These are phyloP conservation scores for Luperina nickerlii DNA, from an alignment of 2,888 invertebrate genomes.

Conservation along the genomic window DNA sequence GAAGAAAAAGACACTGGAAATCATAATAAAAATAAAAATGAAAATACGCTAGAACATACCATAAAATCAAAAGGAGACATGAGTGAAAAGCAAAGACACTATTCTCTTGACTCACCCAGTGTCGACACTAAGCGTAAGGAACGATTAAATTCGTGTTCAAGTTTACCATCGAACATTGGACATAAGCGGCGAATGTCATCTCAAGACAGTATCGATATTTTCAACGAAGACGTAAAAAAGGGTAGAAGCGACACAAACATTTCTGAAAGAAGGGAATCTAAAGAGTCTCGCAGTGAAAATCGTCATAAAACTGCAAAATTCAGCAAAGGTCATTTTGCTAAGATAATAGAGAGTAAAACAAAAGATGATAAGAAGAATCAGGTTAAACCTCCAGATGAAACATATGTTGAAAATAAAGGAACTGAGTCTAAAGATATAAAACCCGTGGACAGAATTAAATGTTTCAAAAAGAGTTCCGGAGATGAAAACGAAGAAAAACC, in stretches of 20 bases:
- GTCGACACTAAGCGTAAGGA: constrained; percentile 90
- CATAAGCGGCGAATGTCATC: constrained; percentile 94
- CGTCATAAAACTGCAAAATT: constrained; percentile 89
- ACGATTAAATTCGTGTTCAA: constrained; percentile 90
- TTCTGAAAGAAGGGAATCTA: constrained; percentile 92
- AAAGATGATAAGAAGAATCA: constrained; percentile 91
- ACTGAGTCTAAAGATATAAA: constrained; percentile 74
- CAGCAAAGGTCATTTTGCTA: constrained; percentile 90
- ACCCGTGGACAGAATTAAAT: constrained; percentile 75
- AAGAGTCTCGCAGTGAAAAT: constrained; percentile 89
- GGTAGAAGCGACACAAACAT: constrained; percentile 90
- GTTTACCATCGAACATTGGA: constrained; percentile 91
- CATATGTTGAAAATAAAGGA: constrained; percentile 81
- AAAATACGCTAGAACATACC: constrained; percentile 65
- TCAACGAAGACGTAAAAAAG: constrained; percentile 91
- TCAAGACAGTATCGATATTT: constrained; percentile 92
- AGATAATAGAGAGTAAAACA: constrained; percentile 91
- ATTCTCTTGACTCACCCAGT: constrained; percentile 86
- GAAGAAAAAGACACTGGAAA: constrained; percentile 83
- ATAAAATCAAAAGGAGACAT: constrained; percentile 79
- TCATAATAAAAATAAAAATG: constrained; percentile 73
- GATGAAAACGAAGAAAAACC: constrained; percentile 76
- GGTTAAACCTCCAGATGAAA: constrained; percentile 87
- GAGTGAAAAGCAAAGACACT: constrained; percentile 86
- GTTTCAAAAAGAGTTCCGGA: constrained; percentile 76